A percentile compares a stretch with the other conserved stretches of the same genome.
Evolutionary conservation across 2,888 invertebrate species (phyloP).

Genomic region (Agrochola macilenta): DNA sequence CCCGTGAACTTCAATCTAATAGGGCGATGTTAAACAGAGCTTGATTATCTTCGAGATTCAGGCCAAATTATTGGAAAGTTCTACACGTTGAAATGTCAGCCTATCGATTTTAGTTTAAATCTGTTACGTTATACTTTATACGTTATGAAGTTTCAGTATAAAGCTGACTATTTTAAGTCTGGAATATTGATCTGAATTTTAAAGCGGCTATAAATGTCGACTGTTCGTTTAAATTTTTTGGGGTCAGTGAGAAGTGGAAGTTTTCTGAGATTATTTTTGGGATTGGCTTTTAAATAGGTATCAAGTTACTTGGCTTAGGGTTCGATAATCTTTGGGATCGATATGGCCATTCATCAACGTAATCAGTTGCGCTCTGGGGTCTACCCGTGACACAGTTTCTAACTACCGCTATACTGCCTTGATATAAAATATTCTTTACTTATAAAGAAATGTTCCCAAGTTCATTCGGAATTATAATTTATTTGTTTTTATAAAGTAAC

Average conservation of each 20-base stretch:
- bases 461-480: not conserved
- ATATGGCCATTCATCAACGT: constrained; percentile 23
- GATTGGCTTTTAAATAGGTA: not conserved
- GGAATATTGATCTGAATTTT: constrained; percentile 35
- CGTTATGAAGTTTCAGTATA: not conserved
- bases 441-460: not conserved
- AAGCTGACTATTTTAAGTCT: constrained; percentile 17
- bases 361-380: constrained; percentile 21
- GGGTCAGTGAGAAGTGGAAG: not conserved
- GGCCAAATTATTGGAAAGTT: constrained; percentile 46
- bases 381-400: constrained; percentile 36
- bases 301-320: constrained; percentile 7
- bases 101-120: constrained; percentile 50
- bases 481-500: not conserved
- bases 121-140: too few relatives aligned
- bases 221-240: not conserved
- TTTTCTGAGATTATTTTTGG: constrained; percentile 13
- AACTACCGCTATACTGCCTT: not conserved
- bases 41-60: constrained; percentile 45
- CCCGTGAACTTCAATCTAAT: constrained; percentile 31
- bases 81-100: constrained; percentile 44
- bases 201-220: not conserved
- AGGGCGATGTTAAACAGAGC: constrained; percentile 36
- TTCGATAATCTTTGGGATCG: constrained; percentile 19
- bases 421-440: not conserved